phyloP scores from a whole-genome alignment of 2,888 invertebrate species.

The Parnassius smintheus region DNA sequence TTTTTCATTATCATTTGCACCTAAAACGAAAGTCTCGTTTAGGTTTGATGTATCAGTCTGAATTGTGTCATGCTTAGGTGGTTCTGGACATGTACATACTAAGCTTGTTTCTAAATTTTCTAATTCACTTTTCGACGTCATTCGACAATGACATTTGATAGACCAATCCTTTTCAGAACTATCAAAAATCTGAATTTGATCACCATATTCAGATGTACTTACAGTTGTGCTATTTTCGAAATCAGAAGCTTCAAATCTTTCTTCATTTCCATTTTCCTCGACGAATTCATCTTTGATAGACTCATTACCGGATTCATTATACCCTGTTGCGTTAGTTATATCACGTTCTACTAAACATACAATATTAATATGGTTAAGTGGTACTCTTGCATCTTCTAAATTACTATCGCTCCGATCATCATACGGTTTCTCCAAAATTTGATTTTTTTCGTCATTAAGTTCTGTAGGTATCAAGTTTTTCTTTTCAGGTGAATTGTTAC shows the following conservation, averaged over 20 bases:
- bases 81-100: slow-evolving; percentile 14
- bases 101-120: background rate
- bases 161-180: slow-evolving; percentile 4
- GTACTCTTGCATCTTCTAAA: background rate
- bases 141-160: background rate
- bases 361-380: background rate
- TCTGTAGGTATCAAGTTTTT: background rate
- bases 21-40: slow-evolving; percentile 42
- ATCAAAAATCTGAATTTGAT: background rate
- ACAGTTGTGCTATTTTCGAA: background rate
- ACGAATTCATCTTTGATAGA: background rate
- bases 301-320: background rate
- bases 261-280: too few species aligned
- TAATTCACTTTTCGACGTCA: background rate
- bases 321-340: background rate
- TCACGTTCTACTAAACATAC: background rate
- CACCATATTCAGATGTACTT: background rate
- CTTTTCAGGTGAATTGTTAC: background rate
- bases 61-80: slow-evolving; percentile 25
- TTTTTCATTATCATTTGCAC: slow-evolving; percentile 37
- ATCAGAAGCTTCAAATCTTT: background rate
- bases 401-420: background rate
- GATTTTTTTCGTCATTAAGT: background rate
- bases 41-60: slow-evolving; percentile 32
- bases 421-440: background rate